These are phyloP conservation scores for Hartigia nigra DNA, from an alignment of 2,888 invertebrate genomes.

Conservation along the genomic window DNA sequence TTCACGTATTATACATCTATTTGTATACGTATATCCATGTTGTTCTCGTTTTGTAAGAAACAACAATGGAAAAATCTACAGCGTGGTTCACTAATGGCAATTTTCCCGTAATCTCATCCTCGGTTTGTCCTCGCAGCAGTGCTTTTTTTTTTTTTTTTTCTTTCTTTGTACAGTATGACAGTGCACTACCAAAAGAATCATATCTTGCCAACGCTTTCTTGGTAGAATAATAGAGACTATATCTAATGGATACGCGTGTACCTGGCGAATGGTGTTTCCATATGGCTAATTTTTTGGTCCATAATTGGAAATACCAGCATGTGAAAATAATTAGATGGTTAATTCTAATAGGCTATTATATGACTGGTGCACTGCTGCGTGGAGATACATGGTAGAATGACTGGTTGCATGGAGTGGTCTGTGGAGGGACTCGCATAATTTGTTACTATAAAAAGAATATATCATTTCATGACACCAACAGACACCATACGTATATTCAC, in stretches of 20 bases:
- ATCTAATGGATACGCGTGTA: not conserved
- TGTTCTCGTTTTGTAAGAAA: not conserved
- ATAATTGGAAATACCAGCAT: not conserved
- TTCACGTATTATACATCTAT: not conserved
- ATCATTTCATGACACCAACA: not conserved
- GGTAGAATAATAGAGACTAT: not conserved
- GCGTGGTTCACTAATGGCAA: not conserved
- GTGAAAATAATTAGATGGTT: not conserved
- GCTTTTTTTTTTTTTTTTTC: not conserved
- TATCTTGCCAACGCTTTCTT: not conserved
- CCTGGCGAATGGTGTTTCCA: not conserved
- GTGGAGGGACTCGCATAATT: slow-evolving; percentile 32
- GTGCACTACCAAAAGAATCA: not conserved
- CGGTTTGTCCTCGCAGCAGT: not conserved
- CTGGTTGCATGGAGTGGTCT: slow-evolving; percentile 45
- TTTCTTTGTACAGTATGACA: not conserved
- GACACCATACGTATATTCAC: not conserved
- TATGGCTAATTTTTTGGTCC: not conserved
- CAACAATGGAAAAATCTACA: not conserved
- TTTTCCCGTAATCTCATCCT: slow-evolving; percentile 9
- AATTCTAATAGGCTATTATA: not conserved
- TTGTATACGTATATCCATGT: not conserved
- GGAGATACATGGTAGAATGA: slow-evolving; percentile 19
- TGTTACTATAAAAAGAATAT: slow-evolving; percentile 2
- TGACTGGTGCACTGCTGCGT: not conserved